Percentiles rank a stretch among this genome's conserved stretches.
Evolutionary conservation across 1,140 invertebrate species (phyloP).

Genomic region (Capitella teleta): DNA sequence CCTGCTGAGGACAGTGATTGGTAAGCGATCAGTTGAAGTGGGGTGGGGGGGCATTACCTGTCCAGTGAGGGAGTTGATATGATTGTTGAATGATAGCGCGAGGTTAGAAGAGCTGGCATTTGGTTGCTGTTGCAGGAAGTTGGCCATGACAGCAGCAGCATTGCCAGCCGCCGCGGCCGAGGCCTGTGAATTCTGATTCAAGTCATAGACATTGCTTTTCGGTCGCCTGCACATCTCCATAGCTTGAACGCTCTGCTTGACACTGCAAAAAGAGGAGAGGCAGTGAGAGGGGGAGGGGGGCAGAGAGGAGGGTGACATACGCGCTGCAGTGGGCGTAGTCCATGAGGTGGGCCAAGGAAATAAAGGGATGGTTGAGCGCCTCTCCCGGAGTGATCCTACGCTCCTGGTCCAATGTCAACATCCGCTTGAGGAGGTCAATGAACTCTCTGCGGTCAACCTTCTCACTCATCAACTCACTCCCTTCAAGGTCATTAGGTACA

Average conservation of each 20-base stretch:
- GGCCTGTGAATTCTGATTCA: slow-evolving; percentile 17
- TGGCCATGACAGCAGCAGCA: slow-evolving; percentile 60
- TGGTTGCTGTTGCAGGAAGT: no score
- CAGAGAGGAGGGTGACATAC: slow-evolving; percentile 22
- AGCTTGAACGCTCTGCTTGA: slow-evolving; percentile 37
- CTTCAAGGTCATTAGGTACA: slow-evolving; percentile 90
- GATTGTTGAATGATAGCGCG: slow-evolving; percentile 76
- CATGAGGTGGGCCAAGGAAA: slow-evolving; percentile 80
- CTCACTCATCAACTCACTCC: slow-evolving; percentile 85
- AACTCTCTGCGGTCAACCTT: slow-evolving; percentile 92
- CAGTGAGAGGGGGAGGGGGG: no score
- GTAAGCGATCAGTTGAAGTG: no score
- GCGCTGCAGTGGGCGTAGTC: slow-evolving; percentile 95
- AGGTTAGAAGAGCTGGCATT: slow-evolving; percentile 70
- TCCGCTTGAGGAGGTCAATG: slow-evolving; percentile 89
- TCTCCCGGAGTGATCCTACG: slow-evolving; percentile 86
- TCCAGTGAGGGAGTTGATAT: slow-evolving; percentile 46
- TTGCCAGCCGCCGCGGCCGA: slow-evolving; percentile 44
- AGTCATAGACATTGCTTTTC: slow-evolving; percentile 28
- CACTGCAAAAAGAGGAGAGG: slow-evolving; percentile 22
- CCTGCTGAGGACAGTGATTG: slow-evolving; percentile 15
- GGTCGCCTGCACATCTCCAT: slow-evolving; percentile 39
- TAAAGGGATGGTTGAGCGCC: slow-evolving; percentile 89
- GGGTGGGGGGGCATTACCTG: no score
- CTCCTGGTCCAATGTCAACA: slow-evolving; percentile 97